phyloP scores from a whole-genome alignment of 2,888 invertebrate genomes.

The Anorthoa munda region DNA sequence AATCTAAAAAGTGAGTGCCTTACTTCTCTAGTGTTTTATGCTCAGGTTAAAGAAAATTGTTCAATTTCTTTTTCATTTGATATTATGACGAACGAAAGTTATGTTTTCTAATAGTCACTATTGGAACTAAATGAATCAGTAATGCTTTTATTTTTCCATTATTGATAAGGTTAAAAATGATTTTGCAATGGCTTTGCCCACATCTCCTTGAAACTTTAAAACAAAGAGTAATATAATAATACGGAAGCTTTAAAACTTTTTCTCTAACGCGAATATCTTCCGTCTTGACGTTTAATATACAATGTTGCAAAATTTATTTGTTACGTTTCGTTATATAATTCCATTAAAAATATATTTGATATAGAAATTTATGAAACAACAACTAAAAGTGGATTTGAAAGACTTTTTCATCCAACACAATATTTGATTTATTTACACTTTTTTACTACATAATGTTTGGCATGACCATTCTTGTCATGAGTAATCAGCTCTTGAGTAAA shows the following conservation, averaged over 20 bases:
- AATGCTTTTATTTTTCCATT: constrained; percentile 44
- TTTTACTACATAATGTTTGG: background rate
- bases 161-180: background rate
- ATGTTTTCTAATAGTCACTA: constrained; percentile 31
- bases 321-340: constrained; percentile 27
- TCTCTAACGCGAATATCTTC: background rate
- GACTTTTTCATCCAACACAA: rapidly evolving
- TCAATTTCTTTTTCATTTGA: constrained; percentile 11
- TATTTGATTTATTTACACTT: rapidly evolving
- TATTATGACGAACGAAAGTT: constrained; percentile 9
- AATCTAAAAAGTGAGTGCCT: too few relatives aligned
- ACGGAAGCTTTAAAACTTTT: too few relatives aligned
- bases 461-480: background rate
- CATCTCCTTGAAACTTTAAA: background rate
- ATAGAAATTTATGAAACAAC: background rate
- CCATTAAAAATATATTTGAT: background rate
- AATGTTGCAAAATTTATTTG: constrained; percentile 18
- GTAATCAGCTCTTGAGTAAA: constrained; percentile 63
- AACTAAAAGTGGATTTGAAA: background rate
- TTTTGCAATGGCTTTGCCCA: background rate
- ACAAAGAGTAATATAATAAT: too few relatives aligned
- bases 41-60: background rate
- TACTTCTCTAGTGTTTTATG: too few relatives aligned
- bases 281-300: constrained; percentile 7
- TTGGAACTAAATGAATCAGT: constrained; percentile 28